phyloP scores from a whole-genome alignment of 2,888 invertebrate genomes.

The Sipunculus nudus region DNA sequence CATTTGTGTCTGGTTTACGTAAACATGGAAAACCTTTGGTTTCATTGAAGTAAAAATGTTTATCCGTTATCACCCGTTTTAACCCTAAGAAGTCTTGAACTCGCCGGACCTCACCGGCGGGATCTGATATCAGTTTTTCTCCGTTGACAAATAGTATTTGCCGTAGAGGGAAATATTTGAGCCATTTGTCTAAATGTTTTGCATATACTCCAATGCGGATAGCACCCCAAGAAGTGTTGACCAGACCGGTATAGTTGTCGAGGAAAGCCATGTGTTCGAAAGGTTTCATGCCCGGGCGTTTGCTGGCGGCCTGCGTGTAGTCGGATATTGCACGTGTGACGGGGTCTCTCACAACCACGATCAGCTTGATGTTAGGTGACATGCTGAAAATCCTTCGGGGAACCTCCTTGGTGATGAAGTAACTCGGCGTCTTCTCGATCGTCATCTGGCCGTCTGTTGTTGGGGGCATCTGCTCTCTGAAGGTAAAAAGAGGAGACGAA shows the following conservation, averaged over 20 bases:
- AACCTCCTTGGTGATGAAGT: constrained; percentile 87
- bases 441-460: constrained; percentile 86
- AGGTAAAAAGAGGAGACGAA: too few relatives aligned
- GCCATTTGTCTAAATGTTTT: constrained; percentile 83
- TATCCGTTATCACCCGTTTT: constrained; percentile 82
- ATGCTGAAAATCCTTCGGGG: constrained; percentile 83
- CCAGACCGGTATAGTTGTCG: constrained; percentile 76
- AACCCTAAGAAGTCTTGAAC: constrained; percentile 89
- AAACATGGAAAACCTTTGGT: constrained; percentile 93
- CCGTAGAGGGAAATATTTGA: constrained; percentile 81
- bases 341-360: constrained; percentile 89
- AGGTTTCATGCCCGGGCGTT: constrained; percentile 47
- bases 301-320: constrained; percentile 86
- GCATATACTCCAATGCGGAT: constrained; percentile 82
- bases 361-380: constrained; percentile 82
- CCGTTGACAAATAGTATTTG: constrained; percentile 89
- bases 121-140: constrained; percentile 85
- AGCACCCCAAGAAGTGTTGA: constrained; percentile 84
- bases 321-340: constrained; percentile 91
- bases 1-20: constrained; percentile 54
- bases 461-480: constrained; percentile 84
- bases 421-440: constrained; percentile 93
- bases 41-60: constrained; percentile 91
- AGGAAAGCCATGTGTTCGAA: constrained; percentile 66
- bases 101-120: constrained; percentile 84